phyloP scores from a whole-genome alignment of 2,888 invertebrate genomes.

The Patella caerulea region DNA sequence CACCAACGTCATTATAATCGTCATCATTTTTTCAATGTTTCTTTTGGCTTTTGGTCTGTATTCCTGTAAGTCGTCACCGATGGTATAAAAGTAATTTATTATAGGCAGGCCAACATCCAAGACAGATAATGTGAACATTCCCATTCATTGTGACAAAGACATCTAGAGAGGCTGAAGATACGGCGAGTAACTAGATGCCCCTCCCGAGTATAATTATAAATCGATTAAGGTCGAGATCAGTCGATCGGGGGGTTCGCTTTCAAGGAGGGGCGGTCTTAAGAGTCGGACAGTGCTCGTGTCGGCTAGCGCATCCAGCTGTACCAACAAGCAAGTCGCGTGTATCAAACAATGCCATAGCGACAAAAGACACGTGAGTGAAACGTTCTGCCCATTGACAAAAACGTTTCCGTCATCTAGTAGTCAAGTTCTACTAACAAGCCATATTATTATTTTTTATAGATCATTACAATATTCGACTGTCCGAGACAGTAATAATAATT shows the following conservation, averaged over 20 bases:
- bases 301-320: conserved; percentile 2
- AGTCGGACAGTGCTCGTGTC: neutral
- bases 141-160: no score
- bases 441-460: neutral
- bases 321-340: neutral
- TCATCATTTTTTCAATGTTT: no score
- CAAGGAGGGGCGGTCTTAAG: neutral
- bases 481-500: neutral
- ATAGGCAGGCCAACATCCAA: no score
- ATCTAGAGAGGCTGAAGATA: no score
- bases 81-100: no score
- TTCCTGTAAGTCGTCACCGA: no score
- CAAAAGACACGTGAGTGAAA: neutral
- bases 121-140: no score
- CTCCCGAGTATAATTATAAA: neutral
- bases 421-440: neutral
- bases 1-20: no score
- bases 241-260: neutral
- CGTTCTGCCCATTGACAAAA: neutral
- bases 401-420: neutral
- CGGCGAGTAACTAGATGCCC: neutral
- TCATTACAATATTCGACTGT: conserved; percentile 2
- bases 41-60: no score
- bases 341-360: neutral
- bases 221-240: neutral